A percentile compares a stretch with the other conserved stretches of the same genome.
phyloP scores from a whole-genome alignment of 2,113 vertebrate species.

The Myotis yumanensis region DNA sequence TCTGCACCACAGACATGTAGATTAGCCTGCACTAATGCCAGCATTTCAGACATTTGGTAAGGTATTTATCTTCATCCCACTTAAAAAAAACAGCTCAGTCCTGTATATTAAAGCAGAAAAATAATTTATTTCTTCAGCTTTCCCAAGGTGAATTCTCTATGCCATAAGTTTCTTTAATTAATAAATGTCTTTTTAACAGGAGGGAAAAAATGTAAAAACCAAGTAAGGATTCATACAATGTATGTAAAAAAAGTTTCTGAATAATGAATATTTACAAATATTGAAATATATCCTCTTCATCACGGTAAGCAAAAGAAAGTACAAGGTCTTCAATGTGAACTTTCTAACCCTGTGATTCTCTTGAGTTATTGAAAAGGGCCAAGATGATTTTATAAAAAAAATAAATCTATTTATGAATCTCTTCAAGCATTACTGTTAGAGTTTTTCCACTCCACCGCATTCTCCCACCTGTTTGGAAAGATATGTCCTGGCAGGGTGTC shows the following conservation, averaged over 20 bases:
- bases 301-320: background rate
- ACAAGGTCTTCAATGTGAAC: background rate
- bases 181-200: constrained; percentile 52
- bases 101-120: constrained; percentile 27
- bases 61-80: constrained; percentile 34
- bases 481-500: constrained; percentile 38
- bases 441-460: constrained; percentile 48
- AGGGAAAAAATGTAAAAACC: background rate
- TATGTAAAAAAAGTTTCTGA: background rate
- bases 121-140: constrained; percentile 43
- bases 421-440: constrained; percentile 32
- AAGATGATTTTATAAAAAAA: constrained; percentile 55
- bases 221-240: constrained; percentile 8
- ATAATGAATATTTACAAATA: constrained; percentile 6
- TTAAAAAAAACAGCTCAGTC: constrained; percentile 35
- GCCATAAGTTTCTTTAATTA: constrained; percentile 5
- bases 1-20: constrained; percentile 7
- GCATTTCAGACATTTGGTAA: constrained; percentile 61
- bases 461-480: constrained; percentile 51
- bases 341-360: background rate
- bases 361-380: background rate
- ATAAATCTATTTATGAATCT: constrained; percentile 55
- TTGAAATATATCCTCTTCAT: background rate
- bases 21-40: background rate
- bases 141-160: constrained; percentile 52